Evolutionary conservation across 2,113 vertebrate genomes (phyloP).

Genomic region (Corvus cornix): DNA sequence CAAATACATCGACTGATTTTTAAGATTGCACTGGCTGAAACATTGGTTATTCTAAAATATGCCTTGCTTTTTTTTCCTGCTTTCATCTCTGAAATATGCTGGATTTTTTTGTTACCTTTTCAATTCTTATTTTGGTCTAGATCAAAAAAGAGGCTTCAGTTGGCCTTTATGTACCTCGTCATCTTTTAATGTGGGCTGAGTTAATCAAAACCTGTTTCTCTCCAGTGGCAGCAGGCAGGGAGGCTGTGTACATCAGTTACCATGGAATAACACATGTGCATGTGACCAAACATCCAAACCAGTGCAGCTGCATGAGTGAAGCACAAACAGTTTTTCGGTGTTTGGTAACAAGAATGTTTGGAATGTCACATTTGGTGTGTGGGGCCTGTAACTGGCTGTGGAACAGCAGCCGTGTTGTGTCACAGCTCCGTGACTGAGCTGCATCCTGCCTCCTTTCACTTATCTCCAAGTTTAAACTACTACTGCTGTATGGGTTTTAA

Average conservation of each 20-base stretch:
- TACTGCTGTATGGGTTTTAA: background rate
- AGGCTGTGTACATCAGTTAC: background rate
- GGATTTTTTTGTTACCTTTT: background rate
- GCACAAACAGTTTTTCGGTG: background rate
- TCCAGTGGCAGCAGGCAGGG: background rate
- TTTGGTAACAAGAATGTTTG: constrained; percentile 1
- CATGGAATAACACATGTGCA: accelerated
- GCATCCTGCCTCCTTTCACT: background rate
- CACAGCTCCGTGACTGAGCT: background rate
- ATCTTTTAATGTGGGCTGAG: background rate
- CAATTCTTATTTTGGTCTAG: background rate
- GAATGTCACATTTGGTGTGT: background rate
- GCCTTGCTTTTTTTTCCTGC: background rate
- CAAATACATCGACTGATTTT: background rate
- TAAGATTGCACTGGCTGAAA: background rate
- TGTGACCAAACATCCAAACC: background rate
- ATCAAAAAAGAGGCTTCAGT: background rate
- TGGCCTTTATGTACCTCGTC: background rate
- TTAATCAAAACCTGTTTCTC: background rate
- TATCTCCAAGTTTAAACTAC: background rate
- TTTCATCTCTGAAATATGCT: background rate
- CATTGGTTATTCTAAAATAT: background rate
- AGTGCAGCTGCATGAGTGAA: background rate
- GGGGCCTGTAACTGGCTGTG: background rate
- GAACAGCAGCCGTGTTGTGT: accelerated